A percentile compares a stretch with the other conserved stretches of the same genome.
These are phyloP conservation scores for Apodemia zela DNA, from an alignment of 2,888 invertebrate genomes.

Conservation along the genomic window DNA sequence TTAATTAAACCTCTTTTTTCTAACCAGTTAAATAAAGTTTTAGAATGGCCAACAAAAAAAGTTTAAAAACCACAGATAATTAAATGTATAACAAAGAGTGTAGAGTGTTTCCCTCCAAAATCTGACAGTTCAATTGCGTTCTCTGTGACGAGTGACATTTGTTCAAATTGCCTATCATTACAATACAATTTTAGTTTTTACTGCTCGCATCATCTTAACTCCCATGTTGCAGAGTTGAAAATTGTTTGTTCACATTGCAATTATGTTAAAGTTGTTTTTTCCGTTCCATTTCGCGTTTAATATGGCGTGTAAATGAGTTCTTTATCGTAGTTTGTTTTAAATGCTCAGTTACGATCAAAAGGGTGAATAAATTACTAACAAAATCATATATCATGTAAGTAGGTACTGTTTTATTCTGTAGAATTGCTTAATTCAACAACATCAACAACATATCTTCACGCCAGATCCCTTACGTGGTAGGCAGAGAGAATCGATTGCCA, in stretches of 20 bases:
- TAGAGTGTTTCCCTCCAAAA: slow-evolving; percentile 58
- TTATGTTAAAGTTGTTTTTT: slow-evolving; percentile 52
- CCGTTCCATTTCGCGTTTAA: slow-evolving; percentile 72
- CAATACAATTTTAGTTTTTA: slow-evolving; percentile 15
- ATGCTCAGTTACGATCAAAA: slow-evolving; percentile 53
- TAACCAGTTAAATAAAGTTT: background rate
- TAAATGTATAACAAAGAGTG: slow-evolving; percentile 28
- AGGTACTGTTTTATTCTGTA: slow-evolving; percentile 8
- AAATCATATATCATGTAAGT: background rate
- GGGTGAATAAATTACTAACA: slow-evolving; percentile 68
- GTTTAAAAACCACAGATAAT: slow-evolving; percentile 22
- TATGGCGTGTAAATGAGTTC: slow-evolving; percentile 76
- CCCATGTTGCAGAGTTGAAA: slow-evolving; percentile 31
- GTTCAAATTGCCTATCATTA: slow-evolving; percentile 64
- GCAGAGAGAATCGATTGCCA: too few relatives aligned
- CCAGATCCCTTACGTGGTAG: too few relatives aligned
- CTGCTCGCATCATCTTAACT: slow-evolving; percentile 16
- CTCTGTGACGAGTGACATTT: slow-evolving; percentile 66
- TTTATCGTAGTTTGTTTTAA: slow-evolving; percentile 70
- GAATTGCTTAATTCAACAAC: too few relatives aligned
- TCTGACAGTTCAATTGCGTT: slow-evolving; percentile 71
- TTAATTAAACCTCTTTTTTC: too few relatives aligned
- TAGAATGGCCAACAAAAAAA: background rate
- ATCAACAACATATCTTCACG: too few relatives aligned
- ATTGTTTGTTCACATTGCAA: slow-evolving; percentile 33